These are phyloP conservation scores for Coranthus polyacanthus DNA, from an alignment of 2,797 vertebrate species.

Conservation along the genomic window DNA sequence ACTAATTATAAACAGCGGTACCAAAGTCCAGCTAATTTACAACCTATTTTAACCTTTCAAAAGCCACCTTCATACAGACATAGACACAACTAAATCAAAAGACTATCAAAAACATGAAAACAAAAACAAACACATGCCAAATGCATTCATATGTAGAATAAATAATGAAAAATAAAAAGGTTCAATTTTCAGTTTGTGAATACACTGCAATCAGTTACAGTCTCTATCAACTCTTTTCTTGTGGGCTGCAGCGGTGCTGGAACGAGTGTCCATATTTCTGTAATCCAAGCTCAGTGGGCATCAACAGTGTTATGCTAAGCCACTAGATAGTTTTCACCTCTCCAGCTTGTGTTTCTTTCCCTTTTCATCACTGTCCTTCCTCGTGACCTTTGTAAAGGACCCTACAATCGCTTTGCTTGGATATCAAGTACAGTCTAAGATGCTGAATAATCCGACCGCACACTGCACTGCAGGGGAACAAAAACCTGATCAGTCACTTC, in stretches of 20 bases:
- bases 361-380: conserved; percentile 61
- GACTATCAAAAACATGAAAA: neutral
- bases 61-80: neutral
- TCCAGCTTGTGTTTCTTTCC: conserved; percentile 71
- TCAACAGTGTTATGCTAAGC: conserved; percentile 57
- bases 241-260: conserved; percentile 8
- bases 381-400: conserved; percentile 57
- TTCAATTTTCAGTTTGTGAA: neutral
- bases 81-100: neutral
- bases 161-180: neutral
- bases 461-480: too few species aligned
- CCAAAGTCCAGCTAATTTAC: too few species aligned
- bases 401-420: conserved; percentile 40
- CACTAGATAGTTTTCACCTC: conserved; percentile 67
- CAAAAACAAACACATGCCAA: neutral
- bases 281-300: conserved; percentile 65
- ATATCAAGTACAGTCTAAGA: conserved; percentile 32
- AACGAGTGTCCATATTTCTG: conserved; percentile 61
- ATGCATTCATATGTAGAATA: neutral
- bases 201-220: neutral
- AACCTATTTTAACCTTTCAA: too few species aligned
- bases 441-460: conserved; percentile 12
- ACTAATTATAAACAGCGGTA: neutral
- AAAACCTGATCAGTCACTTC: neutral
- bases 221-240: conserved; percentile 40